Percentiles rank a stretch among this genome's conserved stretches.
Evolutionary conservation across 2,888 invertebrate genomes (phyloP).

Genomic region (Brachyptera putata): DNA sequence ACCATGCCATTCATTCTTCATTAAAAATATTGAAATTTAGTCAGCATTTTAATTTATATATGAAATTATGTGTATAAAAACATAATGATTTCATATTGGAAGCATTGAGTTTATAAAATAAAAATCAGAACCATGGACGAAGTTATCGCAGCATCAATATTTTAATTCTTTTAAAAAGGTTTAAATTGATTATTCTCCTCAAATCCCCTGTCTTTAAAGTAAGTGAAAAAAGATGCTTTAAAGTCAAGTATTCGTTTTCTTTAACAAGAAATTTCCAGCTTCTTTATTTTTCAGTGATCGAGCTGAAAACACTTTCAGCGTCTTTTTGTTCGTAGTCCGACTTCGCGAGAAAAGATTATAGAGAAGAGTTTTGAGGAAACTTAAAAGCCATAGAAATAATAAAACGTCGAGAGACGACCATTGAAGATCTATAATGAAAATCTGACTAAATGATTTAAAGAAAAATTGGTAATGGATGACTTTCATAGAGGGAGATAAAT

Average conservation of each 20-base stretch:
- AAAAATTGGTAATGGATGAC: conserved; percentile 21
- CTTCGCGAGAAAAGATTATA: neutral
- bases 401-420: conserved; percentile 5
- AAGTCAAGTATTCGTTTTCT: neutral
- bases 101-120: too few species aligned
- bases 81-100: too few species aligned
- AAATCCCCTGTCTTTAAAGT: too few species aligned
- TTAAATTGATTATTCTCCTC: too few species aligned
- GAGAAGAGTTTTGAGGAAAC: conserved; percentile 1
- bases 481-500: conserved; percentile 20
- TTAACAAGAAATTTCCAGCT: neutral
- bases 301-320: conserved; percentile 10
- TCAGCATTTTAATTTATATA: too few species aligned
- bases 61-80: too few species aligned
- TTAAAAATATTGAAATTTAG: too few species aligned
- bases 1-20: too few species aligned
- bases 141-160: too few species aligned
- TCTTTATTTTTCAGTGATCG: conserved; percentile 1
- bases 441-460: conserved; percentile 19
- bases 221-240: neutral
- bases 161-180: too few species aligned
- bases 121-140: too few species aligned
- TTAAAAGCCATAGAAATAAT: conserved; percentile 18
- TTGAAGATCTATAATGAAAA: conserved; percentile 21
- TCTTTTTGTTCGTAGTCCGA: conserved; percentile 2